These are phyloP conservation scores for Cottoperca gobio DNA, from an alignment of 2,797 vertebrate genomes.

Conservation along the genomic window DNA sequence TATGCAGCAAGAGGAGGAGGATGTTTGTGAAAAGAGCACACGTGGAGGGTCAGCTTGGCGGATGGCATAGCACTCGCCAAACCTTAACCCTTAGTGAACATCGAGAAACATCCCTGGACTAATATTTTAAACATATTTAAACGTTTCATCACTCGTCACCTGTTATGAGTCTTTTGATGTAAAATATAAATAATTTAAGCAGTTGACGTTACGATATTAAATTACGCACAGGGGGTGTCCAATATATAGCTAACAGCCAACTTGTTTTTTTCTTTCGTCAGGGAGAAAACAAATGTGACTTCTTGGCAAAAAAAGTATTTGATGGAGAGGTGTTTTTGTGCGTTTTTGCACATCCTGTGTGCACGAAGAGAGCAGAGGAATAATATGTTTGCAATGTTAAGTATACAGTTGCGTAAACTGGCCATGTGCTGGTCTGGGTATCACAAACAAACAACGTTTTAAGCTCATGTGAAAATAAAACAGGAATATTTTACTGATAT, in stretches of 20 bases:
- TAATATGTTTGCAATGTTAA: not conserved
- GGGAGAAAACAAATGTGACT: not conserved
- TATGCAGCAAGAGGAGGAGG: slow-evolving; percentile 76
- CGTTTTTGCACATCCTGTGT: not conserved
- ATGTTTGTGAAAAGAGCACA: slow-evolving; percentile 54
- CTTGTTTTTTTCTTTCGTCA: not conserved
- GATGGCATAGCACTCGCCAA: slow-evolving; percentile 11
- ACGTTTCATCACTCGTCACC: not conserved
- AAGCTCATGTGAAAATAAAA: not conserved
- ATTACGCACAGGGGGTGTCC: not conserved
- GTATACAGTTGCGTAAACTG: not conserved
- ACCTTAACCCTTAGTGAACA: not conserved
- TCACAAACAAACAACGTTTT: not conserved
- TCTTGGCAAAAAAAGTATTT: not conserved
- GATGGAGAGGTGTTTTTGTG: not conserved
- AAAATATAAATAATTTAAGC: no score
- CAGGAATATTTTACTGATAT: not conserved
- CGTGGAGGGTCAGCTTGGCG: slow-evolving; percentile 76
- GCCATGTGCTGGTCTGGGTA: not conserved
- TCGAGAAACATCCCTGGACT: rapidly evolving
- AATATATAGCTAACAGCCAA: not conserved
- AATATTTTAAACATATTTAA: not conserved
- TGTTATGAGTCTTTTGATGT: no score
- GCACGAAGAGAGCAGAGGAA: not conserved
- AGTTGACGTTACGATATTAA: not conserved